Percentiles rank a stretch among this genome's conserved stretches.
phyloP scores from a whole-genome alignment of 23 tunicate species.

The Clavelina lepadiformis region DNA sequence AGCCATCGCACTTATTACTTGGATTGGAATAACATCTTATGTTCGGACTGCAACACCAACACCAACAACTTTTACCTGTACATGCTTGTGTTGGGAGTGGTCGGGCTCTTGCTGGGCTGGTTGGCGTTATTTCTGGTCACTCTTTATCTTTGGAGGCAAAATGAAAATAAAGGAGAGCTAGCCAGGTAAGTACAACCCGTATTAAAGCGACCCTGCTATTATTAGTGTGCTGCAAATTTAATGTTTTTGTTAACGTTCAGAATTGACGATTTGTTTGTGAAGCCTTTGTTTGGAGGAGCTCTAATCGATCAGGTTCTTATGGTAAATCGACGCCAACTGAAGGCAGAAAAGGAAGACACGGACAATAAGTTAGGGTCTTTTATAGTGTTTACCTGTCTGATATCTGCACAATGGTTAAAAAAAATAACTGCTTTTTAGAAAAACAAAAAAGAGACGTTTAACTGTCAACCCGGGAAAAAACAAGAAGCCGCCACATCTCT shows the following conservation, averaged over 20 bases:
- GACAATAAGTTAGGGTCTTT: conserved; percentile 19
- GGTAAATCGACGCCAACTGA: conserved; percentile 50
- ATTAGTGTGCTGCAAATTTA: no score
- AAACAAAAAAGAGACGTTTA: conserved; percentile 33
- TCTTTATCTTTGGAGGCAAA: conserved; percentile 57
- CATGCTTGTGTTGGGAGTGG: conserved; percentile 15
- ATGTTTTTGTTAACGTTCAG: conserved; percentile 16
- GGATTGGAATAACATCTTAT: conserved; percentile 27
- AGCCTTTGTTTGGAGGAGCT: conserved; percentile 62
- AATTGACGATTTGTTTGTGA: conserved; percentile 72
- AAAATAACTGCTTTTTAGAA: no score
- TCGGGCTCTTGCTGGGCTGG: conserved; percentile 50
- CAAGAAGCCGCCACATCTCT: conserved; percentile 59
- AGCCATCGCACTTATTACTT: conserved; percentile 1
- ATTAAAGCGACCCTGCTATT: no score
- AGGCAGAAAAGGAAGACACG: conserved; percentile 34
- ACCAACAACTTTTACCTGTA: not conserved
- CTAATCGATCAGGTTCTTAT: conserved; percentile 56
- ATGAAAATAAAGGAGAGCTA: not conserved
- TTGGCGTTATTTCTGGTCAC: conserved; percentile 30
- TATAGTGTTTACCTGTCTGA: no score
- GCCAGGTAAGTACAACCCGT: conserved; percentile 33
- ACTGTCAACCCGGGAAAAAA: conserved; percentile 41
- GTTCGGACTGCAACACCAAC: no score
- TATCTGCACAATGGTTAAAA: no score